Percentiles rank a stretch among this genome's conserved stretches.
Conservation (phyloP, 2,888 invertebrate species). For the Nephrotoma flavescens region DNA sequence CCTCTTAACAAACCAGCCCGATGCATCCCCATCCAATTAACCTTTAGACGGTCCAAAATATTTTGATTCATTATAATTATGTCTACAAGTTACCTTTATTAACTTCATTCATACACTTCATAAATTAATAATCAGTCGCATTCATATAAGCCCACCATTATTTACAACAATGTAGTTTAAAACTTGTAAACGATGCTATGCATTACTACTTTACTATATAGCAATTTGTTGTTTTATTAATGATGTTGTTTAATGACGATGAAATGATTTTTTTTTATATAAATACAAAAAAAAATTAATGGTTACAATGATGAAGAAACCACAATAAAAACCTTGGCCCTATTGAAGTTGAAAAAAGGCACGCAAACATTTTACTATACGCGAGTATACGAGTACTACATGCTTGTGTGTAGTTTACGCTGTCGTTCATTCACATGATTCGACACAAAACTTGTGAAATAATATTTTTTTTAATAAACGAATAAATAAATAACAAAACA, state of each 20-base stretch:
- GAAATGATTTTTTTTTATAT: not conserved
- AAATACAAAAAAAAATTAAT: not conserved
- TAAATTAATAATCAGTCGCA: no score
- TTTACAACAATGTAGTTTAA: no score
- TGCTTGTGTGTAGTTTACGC: not conserved
- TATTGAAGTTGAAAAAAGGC: not conserved
- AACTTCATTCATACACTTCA: no score
- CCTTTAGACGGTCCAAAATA: no score
- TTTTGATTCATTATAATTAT: no score
- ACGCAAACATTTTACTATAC: not conserved
- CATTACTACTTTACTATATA: not conserved
- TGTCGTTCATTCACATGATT: slow-evolving; percentile 1
- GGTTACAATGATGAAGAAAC: slow-evolving; percentile 1
- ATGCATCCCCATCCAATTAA: no score
- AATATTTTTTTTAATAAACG: not conserved
- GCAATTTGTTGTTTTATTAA: not conserved
- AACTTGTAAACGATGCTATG: not conserved
- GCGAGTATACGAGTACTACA: not conserved
- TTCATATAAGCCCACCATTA: no score
- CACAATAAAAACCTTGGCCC: slow-evolving; percentile 4
- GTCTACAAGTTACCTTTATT: no score
- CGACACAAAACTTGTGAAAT: not conserved
- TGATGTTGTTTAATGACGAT: not conserved
- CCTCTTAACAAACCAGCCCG: no score
- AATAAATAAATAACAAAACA: not conserved